A percentile compares a stretch with the other conserved stretches of the same genome.
These are phyloP conservation scores for Metridium senile DNA, from an alignment of 92 coral and sea anemone species.

Conservation along the genomic window DNA sequence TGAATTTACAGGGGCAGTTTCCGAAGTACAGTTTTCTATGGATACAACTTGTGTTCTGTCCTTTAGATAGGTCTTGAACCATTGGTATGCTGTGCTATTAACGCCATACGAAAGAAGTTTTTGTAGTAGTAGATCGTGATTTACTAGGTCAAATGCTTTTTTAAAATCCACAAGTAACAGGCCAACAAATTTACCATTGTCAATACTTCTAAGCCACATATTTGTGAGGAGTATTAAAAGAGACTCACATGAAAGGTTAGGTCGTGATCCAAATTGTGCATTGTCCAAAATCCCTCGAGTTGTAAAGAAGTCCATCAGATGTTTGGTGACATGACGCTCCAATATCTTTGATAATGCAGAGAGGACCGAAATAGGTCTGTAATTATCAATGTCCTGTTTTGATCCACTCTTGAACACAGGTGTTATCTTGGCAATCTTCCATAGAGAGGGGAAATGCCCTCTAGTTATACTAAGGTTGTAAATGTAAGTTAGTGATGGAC, in stretches of 20 bases:
- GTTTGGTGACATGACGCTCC: slow-evolving; percentile 12
- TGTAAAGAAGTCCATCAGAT: slow-evolving; percentile 15
- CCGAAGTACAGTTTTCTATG: slow-evolving; percentile 13
- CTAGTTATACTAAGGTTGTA: slow-evolving; percentile 18
- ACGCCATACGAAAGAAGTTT: slow-evolving; percentile 25
- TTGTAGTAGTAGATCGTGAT: slow-evolving; percentile 13
- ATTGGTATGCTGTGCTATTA: background rate
- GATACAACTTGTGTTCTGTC: slow-evolving; percentile 34
- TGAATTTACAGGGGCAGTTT: background rate
- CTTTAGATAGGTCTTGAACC: slow-evolving; percentile 21
- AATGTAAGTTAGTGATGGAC: slow-evolving; percentile 21
- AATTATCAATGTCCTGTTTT: slow-evolving; percentile 16
- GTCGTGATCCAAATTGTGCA: slow-evolving; percentile 26
- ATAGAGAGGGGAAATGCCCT: slow-evolving; percentile 21
- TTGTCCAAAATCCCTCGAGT: background rate
- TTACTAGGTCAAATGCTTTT: slow-evolving; percentile 33
- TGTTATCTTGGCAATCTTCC: slow-evolving; percentile 34
- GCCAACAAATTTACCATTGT: slow-evolving; percentile 24
- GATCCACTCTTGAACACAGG: slow-evolving; percentile 29
- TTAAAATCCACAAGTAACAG: slow-evolving; percentile 25
- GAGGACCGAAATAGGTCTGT: slow-evolving; percentile 33
- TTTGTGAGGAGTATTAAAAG: slow-evolving; percentile 30
- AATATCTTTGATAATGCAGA: slow-evolving; percentile 17
- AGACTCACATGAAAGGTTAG: slow-evolving; percentile 24
- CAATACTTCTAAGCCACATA: slow-evolving; percentile 14